Evolutionary conservation across 2,888 invertebrate genomes (phyloP).

Genomic region (Caenorhabditis sulstoni): DNA sequence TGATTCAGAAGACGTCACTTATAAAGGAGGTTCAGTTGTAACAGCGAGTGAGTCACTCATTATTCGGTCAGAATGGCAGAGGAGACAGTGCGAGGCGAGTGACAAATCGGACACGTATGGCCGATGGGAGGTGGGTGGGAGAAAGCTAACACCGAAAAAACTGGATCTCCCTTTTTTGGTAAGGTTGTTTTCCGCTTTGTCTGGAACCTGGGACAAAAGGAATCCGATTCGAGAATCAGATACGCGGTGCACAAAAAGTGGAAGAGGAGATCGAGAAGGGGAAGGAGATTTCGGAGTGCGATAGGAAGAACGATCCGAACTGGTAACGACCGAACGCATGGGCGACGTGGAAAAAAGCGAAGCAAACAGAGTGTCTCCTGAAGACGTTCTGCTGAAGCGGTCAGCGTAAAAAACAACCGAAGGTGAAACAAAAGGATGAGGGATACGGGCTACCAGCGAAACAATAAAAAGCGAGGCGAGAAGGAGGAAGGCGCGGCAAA

Average conservation of each 20-base stretch:
- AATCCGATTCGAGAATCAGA: constrained; percentile 9
- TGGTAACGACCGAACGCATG: too few relatives aligned
- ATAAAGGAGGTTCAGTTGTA: constrained; percentile 14
- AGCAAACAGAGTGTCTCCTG: too few relatives aligned
- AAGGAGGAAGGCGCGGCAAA: constrained; percentile 12
- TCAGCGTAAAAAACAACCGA: background rate
- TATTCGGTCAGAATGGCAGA: background rate
- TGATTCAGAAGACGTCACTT: constrained; percentile 19
- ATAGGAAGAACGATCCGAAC: too few relatives aligned
- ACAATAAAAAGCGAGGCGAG: constrained; percentile 34
- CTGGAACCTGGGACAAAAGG: constrained; percentile 31
- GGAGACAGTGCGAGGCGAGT: constrained; percentile 8
- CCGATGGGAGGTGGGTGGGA: constrained; percentile 19
- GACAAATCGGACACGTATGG: constrained; percentile 44
- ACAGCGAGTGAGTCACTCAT: constrained; percentile 37
- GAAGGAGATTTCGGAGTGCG: background rate
- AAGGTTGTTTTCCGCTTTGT: constrained; percentile 49
- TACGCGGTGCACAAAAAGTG: constrained; percentile 36
- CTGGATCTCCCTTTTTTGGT: constrained; percentile 51
- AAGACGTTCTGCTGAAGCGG: too few relatives aligned
- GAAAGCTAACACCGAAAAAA: constrained; percentile 6
- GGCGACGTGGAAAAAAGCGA: too few relatives aligned
- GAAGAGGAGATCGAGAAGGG: background rate
- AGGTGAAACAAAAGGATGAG: constrained; percentile 21
- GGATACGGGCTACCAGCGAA: constrained; percentile 19